A percentile compares a stretch with the other conserved stretches of the same genome.
Evolutionary conservation across 2,888 invertebrate genomes (phyloP).

Genomic region (Diarsia rubi): DNA sequence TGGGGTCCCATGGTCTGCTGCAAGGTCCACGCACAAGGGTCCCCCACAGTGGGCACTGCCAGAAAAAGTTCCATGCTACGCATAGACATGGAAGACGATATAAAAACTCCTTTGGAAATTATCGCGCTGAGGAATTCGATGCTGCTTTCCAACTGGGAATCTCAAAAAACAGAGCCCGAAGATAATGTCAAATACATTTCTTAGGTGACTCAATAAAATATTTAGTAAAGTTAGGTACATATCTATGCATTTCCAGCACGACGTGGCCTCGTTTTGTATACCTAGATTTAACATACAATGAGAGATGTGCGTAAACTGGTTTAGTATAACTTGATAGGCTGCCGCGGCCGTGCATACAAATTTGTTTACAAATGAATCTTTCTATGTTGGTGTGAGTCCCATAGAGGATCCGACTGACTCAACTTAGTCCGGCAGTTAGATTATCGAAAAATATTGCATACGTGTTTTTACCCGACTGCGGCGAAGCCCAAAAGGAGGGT

Average conservation of each 20-base stretch:
- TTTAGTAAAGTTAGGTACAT: not conserved
- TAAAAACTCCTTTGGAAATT: constrained; percentile 56
- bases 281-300: too few relatives aligned
- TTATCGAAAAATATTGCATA: too few relatives aligned
- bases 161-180: constrained; percentile 15
- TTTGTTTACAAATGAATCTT: not conserved
- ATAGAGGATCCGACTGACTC: too few relatives aligned
- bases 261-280: too few relatives aligned
- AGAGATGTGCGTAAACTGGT: too few relatives aligned
- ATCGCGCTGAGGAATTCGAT: constrained; percentile 63
- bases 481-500: too few relatives aligned
- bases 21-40: constrained; percentile 55
- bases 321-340: not conserved
- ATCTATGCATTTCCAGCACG: too few relatives aligned
- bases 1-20: constrained; percentile 77
- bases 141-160: constrained; percentile 31
- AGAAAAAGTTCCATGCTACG: constrained; percentile 49
- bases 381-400: too few relatives aligned
- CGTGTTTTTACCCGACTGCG: too few relatives aligned
- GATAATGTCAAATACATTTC: not conserved
- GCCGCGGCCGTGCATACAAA: too few relatives aligned
- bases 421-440: too few relatives aligned
- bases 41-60: constrained; percentile 63
- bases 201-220: constrained; percentile 27
- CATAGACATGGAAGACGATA: constrained; percentile 53